Base-by-base conservation (phyloP, 2,797 vertebrate genomes). In the Eutrigla gurnardus region DNA sequence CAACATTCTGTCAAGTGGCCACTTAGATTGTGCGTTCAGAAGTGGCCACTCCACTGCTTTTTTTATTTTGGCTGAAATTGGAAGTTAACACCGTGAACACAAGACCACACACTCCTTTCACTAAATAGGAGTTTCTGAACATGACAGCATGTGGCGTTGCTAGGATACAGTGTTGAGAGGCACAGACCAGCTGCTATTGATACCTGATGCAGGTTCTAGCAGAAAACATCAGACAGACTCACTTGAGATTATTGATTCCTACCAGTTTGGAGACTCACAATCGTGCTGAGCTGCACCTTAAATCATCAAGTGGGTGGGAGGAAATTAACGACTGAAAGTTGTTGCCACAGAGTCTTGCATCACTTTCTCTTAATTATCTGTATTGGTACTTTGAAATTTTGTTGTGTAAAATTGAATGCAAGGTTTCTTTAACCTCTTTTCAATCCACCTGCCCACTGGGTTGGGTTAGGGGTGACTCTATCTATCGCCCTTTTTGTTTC, bases 41-140 rank as follows among this genome's bases (percentile, higher is more conserved):
- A 86, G 84, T 80, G 80, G 74, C 54, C 81, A 69, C 83, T 89
- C 78, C 3, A n/a, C 55, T 13, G 73, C 64, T 60, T 82, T 64
- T 25, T 62, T 42, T 71, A 67, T 75, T 81, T 66, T 42, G 59
- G 63, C 33, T 47, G 65, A 82, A 85, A 84, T 85, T 79, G 70
- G 68, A 89, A 80, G 82, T 82, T 52, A 86, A 87, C 77, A 75
- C 76, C 4, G 32, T 40, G 75, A 49, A 75, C 69, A 77, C 68
- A 65, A 61, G 15, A 55, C 14, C 58, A 17, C 9, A n/a, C 40
- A 37, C 5, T 4, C 42, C 17, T 69, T 42, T 66, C 50, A 42
- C 73, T 72, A 46, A 65, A 63, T 40, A 13, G 15, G 43, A 35
- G 17, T 6, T 0, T 8, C 70, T 0, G 0, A 14, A 3, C 36